A percentile compares a stretch with the other conserved stretches of the same genome.
phyloP scores from a whole-genome alignment of 2,113 vertebrate genomes.

The Aegotheles bennettii region DNA sequence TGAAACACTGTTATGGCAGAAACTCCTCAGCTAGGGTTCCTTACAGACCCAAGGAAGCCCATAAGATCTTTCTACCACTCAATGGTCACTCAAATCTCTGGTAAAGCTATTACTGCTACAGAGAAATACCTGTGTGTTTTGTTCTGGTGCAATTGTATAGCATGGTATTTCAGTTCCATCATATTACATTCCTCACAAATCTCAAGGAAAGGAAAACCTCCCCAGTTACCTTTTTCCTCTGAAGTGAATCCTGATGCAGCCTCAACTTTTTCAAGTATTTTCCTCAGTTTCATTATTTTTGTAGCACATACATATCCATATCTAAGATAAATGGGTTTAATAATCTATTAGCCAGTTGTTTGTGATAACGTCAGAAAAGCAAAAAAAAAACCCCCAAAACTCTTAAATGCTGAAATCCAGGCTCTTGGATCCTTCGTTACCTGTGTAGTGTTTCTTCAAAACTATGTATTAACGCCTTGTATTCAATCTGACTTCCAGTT shows the following conservation, averaged over 20 bases:
- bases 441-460: neutral
- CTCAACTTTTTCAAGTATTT: constrained; percentile 97
- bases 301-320: constrained; percentile 97
- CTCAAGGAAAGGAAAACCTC: neutral
- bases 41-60: neutral
- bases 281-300: constrained; percentile 98
- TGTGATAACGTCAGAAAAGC: neutral
- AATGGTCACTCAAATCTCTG: neutral
- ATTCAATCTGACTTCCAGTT: neutral
- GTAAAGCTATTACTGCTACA: neutral
- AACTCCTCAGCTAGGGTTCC: neutral
- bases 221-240: constrained; percentile 92
- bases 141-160: neutral
- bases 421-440: neutral
- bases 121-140: neutral
- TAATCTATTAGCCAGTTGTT: constrained; percentile 24
- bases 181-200: neutral
- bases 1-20: neutral
- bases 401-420: neutral
- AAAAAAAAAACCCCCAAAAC: neutral
- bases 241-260: constrained; percentile 98
- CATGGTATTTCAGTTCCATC: neutral
- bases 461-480: neutral
- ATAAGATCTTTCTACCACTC: neutral
- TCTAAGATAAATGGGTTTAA: constrained; percentile 71